These are phyloP conservation scores for Callitettix versicolor DNA, from an alignment of 1,140 invertebrate genomes.

Conservation along the genomic window DNA sequence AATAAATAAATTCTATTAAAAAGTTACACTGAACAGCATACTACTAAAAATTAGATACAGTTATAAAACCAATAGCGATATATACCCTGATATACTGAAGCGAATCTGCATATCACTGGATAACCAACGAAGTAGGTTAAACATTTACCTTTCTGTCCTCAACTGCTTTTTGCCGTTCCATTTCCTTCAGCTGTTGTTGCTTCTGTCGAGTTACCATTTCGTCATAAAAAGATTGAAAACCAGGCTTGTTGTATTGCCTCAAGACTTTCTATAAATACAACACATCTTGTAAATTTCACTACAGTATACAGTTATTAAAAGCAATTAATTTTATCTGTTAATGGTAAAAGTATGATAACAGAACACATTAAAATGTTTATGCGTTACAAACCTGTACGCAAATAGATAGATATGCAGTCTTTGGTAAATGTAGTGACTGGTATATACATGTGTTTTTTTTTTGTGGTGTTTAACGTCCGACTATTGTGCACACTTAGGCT, in stretches of 20 bases:
- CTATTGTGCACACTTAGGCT: too few relatives aligned
- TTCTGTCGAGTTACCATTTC: constrained; percentile 62
- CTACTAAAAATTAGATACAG: too few relatives aligned
- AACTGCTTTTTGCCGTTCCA: constrained; percentile 44
- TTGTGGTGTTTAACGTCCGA: too few relatives aligned
- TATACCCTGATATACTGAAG: too few relatives aligned
- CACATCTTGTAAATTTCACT: neutral
- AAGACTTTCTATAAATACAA: constrained; percentile 46
- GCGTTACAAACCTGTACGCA: neutral
- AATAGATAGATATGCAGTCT: neutral
- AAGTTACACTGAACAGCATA: too few relatives aligned
- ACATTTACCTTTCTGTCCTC: constrained; percentile 44
- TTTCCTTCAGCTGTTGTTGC: constrained; percentile 45
- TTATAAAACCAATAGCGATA: too few relatives aligned
- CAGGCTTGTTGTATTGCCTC: constrained; percentile 58
- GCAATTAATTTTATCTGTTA: neutral
- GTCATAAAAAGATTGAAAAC: constrained; percentile 66
- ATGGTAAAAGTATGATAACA: neutral
- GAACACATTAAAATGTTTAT: neutral
- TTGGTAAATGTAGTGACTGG: neutral
- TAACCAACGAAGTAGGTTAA: neutral
- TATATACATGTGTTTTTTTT: neutral
- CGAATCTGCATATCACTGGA: neutral
- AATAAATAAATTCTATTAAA: too few relatives aligned
- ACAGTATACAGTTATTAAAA: neutral